These are phyloP conservation scores for Diglossa brunneiventris DNA, from an alignment of 2,113 vertebrate species.

Conservation along the genomic window DNA sequence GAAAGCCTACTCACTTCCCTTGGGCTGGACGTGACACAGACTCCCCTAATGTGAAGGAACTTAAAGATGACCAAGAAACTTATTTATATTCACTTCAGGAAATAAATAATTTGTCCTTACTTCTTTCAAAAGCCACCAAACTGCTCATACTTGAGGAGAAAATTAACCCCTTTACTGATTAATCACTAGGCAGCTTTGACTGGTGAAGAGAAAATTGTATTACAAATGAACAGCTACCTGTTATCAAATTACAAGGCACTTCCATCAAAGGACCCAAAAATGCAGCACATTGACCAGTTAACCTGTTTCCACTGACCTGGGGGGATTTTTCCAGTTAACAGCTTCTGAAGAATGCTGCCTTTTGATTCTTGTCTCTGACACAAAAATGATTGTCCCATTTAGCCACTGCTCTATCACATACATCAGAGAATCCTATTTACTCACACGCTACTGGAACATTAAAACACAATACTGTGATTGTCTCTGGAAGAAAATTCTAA, in stretches of 20 bases:
- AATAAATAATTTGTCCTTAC: neutral
- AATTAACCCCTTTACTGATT: constrained; percentile 59
- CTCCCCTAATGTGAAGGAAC: neutral
- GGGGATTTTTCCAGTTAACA: constrained; percentile 69
- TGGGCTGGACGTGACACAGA: neutral
- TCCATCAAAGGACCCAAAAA: constrained; percentile 70
- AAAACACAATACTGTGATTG: constrained; percentile 78
- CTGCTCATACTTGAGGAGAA: constrained; percentile 8
- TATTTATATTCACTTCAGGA: neutral
- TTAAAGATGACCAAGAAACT: neutral
- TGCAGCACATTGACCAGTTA: constrained; percentile 60
- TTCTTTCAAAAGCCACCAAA: constrained; percentile 16
- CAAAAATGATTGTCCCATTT: constrained; percentile 78
- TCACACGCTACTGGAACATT: constrained; percentile 69
- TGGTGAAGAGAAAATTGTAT: constrained; percentile 58
- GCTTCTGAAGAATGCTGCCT: constrained; percentile 74
- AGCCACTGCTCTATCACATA: constrained; percentile 69
- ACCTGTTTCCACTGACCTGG: constrained; percentile 63
- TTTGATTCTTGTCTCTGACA: constrained; percentile 76
- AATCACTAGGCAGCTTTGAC: constrained; percentile 53
- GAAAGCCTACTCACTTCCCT: neutral
- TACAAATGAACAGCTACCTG: constrained; percentile 64
- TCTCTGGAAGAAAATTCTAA: constrained; percentile 73
- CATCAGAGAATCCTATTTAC: constrained; percentile 80
- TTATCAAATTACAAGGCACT: constrained; percentile 74